Base-by-base conservation (phyloP, 2,888 invertebrate species). In the Endotricha flammealis region DNA sequence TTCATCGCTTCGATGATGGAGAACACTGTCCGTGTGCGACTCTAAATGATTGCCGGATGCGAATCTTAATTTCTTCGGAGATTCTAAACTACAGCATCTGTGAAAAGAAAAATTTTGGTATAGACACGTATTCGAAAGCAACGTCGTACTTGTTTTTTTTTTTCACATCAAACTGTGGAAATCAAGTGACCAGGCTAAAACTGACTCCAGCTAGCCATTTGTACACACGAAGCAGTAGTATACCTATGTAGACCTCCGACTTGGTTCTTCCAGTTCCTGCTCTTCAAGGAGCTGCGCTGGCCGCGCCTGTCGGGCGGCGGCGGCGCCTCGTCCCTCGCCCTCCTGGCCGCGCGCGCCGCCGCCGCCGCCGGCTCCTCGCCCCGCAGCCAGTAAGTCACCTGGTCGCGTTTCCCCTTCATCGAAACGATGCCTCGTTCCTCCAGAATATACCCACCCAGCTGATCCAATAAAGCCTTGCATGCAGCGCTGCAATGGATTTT, bases 321-420 rank as follows among this genome's bases (percentile, higher is more conserved):
- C 76, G 77, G 77, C 33, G 80, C 86, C 23, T 79, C 65, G n/a
- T 76, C 72, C 7, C 12, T 72, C 57, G 70, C 8, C 77, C 50
- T 82, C 64, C 46, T 86, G 74, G 20, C 77, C 39, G 85, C 85
- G 28, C 93, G 81, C 38, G 83, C 68, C 31, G 87, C 82, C 13
- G 91, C 88, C 27, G 90, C 88, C 4, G 79, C 73, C 0, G 89
- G 82, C 38, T 94, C 92, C 65, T 95, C 95, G 0, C 94, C 95
- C 3, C 91, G 75, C 23, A 96, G 74, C 95, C 95, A 96, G 70
- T 92, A 95, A 1, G 96, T 96, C 44, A 91, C 76, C 64, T 93
- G 92, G 27, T 94, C 93, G 0, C 93, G 93, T 71, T 95, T 95
- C 29, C 95, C 95, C 66, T 95, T 95, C 90, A 95, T 92, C 2